Evolutionary conservation across 2,888 invertebrate genomes (phyloP).

Genomic region (Lithophane semibrunnea): DNA sequence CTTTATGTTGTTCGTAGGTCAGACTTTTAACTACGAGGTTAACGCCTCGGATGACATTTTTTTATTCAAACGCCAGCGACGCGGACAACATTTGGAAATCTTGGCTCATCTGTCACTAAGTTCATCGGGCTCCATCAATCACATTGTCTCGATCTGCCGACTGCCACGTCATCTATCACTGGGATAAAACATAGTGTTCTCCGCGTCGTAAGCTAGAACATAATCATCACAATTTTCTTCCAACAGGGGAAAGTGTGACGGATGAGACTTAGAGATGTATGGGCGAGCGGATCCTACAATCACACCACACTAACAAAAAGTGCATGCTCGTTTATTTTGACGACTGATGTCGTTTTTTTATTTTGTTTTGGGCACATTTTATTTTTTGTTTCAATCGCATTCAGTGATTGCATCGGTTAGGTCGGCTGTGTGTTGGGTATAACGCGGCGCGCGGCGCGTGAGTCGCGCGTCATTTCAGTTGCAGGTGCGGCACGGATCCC

Average conservation of each 20-base stretch:
- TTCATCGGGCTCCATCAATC: conserved; percentile 58
- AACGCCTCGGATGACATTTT: conserved; percentile 75
- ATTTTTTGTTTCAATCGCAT: conserved; percentile 86
- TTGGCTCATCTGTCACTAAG: conserved; percentile 46
- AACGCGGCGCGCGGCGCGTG: conserved; percentile 71
- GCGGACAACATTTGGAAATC: conserved; percentile 72
- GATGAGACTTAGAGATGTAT: conserved; percentile 85
- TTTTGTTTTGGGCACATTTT: conserved; percentile 85
- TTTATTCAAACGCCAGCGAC: conserved; percentile 73
- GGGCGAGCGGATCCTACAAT: conserved; percentile 88
- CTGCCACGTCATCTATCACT: conserved; percentile 43
- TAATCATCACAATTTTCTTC: conserved; percentile 81
- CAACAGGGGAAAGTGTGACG: conserved; percentile 84
- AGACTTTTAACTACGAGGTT: conserved; percentile 78
- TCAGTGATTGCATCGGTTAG: conserved; percentile 89
- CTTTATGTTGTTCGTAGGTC: conserved; percentile 90
- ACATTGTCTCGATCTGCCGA: conserved; percentile 60
- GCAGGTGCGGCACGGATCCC: conserved; percentile 73
- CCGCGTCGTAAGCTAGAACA: conserved; percentile 78
- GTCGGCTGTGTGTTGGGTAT: conserved; percentile 70
- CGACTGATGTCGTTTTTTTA: conserved; percentile 72
- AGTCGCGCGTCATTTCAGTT: conserved; percentile 77
- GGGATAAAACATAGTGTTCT: conserved; percentile 65
- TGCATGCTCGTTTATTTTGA: conserved; percentile 84
- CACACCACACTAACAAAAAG: conserved; percentile 74